Base-by-base conservation (phyloP, 2,888 invertebrate species). In the Vesta saturnalis region DNA sequence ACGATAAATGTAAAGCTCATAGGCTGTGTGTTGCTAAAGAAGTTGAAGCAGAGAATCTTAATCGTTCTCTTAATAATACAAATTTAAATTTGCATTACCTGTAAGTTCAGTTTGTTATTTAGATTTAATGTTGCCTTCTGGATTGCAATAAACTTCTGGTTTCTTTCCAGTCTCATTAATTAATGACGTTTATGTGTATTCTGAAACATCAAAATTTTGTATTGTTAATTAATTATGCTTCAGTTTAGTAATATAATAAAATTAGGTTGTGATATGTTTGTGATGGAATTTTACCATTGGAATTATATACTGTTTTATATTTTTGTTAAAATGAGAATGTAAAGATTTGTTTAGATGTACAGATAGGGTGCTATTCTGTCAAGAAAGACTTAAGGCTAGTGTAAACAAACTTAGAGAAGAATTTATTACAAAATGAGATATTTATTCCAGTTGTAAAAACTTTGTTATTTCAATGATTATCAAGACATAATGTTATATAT, bases 1-100 rank as follows among this genome's bases (percentile, higher is more conserved):
- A 92, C 79, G 90, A 92, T 81, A 92, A 91, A 80, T 92, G 91
- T 81, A 93, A 92, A 82, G 92, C 92, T 30, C 92, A 92, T 81
- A 88, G 89, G 75, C 83, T 91, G 77, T 92, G 92, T 80, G 83
- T 86, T 62, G 84, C 84, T 22, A 86, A 85, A 77, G 87, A 88
- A 75, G 80, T 81, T 56, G 82, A 84, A 69, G 75, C 75, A 10
- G 76, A 77, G 57, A 72, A 67, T 23, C 63, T 69, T 43, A 71
- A 49, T 61, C 39, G 72, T 22, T 60, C 55, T 43, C 19, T 16
- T 35, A 43, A 16, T 21, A 60, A 19, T 56, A 56, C 66, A 68
- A 63, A 55, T 47, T 14, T 52, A n/a, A 55, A 30, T 55, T 16
- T 63, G 10, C 35, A 55, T 35, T 43, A 55, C 12, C 58, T 15